Percentiles rank a stretch among this genome's conserved stretches.
phyloP scores from a whole-genome alignment of 2,797 vertebrate species.

The Melanotaenia pygmaea region DNA sequence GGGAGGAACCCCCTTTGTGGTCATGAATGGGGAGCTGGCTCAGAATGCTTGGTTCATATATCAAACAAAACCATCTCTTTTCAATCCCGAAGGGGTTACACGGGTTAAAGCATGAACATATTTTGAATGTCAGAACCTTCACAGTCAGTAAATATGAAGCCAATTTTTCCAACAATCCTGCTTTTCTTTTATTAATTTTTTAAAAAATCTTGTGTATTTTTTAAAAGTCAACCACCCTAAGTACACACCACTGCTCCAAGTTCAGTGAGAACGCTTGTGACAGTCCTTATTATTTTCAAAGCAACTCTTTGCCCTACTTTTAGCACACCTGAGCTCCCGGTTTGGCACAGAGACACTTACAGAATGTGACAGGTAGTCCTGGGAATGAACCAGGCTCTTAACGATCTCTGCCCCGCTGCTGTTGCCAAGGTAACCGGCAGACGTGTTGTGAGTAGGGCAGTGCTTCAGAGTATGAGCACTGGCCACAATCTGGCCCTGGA shows the following conservation, averaged over 20 bases:
- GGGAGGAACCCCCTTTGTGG: constrained; percentile 70
- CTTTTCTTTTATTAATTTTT: constrained; percentile 51
- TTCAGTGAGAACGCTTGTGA: constrained; percentile 20
- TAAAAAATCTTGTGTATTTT: constrained; percentile 4
- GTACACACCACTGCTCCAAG: constrained; percentile 28
- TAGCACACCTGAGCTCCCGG: constrained; percentile 56
- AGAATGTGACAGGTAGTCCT: constrained; percentile 82
- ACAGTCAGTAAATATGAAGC: constrained; percentile 49
- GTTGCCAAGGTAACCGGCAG: constrained; percentile 77
- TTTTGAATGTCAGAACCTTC: constrained; percentile 44
- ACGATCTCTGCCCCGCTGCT: constrained; percentile 75
- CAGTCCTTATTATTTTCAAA: constrained; percentile 49
- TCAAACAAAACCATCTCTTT: constrained; percentile 60
- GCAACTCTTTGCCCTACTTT: constrained; percentile 47
- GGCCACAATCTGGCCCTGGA: constrained; percentile 95
- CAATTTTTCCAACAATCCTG: constrained; percentile 49
- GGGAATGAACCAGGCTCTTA: constrained; percentile 72
- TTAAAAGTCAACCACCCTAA: constrained; percentile 34
- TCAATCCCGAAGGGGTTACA: constrained; percentile 40
- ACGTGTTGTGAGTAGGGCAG: constrained; percentile 80
- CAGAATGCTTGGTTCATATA: constrained; percentile 62
- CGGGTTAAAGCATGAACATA: constrained; percentile 35
- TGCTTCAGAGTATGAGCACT: constrained; percentile 88
- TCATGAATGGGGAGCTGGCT: constrained; percentile 34
- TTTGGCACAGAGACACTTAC: constrained; percentile 82